Evolutionary conservation across 2,797 vertebrate genomes (phyloP).

Genomic region (Heliangelus exortis): DNA sequence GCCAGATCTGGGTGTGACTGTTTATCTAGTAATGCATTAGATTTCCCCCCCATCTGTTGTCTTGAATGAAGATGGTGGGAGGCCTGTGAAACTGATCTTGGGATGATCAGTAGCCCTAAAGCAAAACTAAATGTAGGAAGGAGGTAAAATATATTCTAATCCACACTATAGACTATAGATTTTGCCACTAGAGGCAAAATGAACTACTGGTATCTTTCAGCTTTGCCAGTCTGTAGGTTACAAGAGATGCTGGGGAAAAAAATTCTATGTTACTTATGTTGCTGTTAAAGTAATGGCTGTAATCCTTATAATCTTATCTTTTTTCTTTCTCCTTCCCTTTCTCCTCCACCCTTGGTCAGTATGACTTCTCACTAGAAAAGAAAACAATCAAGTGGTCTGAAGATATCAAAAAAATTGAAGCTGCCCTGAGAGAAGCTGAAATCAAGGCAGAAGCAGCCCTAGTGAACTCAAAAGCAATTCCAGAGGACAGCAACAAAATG

Average conservation of each 20-base stretch:
- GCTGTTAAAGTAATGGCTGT: neutral
- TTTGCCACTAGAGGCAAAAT: neutral
- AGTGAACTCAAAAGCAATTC: constrained; percentile 49
- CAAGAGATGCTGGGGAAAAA: neutral
- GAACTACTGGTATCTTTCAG: neutral
- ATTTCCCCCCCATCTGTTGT: too few relatives aligned
- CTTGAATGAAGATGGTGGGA: too few relatives aligned
- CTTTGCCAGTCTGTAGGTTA: neutral
- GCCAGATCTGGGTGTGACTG: neutral
- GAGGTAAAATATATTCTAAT: neutral
- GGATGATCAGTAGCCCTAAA: neutral
- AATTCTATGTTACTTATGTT: neutral
- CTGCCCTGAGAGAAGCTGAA: constrained; percentile 84
- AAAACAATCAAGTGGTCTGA: constrained; percentile 89
- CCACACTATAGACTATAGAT: neutral
- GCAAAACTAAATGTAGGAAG: neutral
- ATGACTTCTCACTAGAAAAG: constrained; percentile 95
- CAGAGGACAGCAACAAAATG: constrained; percentile 63
- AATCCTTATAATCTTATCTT: neutral
- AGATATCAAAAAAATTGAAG: constrained; percentile 87
- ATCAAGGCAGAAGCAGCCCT: constrained; percentile 68
- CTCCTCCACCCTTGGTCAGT: constrained; percentile 73
- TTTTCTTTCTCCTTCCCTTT: neutral
- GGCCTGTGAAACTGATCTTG: too few relatives aligned
- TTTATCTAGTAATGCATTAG: neutral